Evolutionary conservation across 2,797 vertebrate species (phyloP).

Genomic region (Myotis planiceps): DNA sequence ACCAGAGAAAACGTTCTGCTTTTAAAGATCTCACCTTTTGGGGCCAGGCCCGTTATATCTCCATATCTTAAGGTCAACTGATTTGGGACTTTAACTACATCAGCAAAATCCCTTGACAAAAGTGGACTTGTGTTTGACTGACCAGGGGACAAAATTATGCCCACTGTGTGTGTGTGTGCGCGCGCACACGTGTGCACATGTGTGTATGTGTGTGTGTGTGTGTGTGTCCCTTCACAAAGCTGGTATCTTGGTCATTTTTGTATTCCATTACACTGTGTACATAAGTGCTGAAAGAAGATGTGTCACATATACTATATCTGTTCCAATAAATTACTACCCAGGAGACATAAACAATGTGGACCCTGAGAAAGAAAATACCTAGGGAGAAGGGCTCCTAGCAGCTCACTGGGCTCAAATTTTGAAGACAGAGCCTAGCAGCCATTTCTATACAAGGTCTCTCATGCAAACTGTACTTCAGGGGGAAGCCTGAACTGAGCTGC

Average conservation of each 20-base stretch:
- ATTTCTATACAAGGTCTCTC: not conserved
- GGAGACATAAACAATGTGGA: not conserved
- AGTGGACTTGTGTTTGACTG: not conserved
- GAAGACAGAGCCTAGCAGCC: not conserved
- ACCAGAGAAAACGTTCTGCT: not conserved
- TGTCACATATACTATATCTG: not conserved
- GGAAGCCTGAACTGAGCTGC: not conserved
- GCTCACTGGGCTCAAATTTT: not conserved
- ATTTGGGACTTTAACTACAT: not conserved
- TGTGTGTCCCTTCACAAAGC: not conserved
- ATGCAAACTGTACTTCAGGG: not conserved
- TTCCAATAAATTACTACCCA: not conserved
- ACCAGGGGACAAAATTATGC: not conserved
- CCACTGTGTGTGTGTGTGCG: not conserved
- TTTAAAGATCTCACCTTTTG: not conserved
- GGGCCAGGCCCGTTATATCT: not conserved
- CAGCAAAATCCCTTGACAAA: not conserved
- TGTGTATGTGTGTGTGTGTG: fast-evolving
- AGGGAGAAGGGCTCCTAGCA: not conserved
- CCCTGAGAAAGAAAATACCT: not conserved
- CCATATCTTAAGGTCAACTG: not conserved
- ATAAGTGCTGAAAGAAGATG: not conserved
- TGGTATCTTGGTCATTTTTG: not conserved
- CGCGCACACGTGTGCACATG: fast-evolving
- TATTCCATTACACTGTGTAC: not conserved